phyloP scores from a whole-genome alignment of 2,113 vertebrate genomes.

The Psittacara wagleri region DNA sequence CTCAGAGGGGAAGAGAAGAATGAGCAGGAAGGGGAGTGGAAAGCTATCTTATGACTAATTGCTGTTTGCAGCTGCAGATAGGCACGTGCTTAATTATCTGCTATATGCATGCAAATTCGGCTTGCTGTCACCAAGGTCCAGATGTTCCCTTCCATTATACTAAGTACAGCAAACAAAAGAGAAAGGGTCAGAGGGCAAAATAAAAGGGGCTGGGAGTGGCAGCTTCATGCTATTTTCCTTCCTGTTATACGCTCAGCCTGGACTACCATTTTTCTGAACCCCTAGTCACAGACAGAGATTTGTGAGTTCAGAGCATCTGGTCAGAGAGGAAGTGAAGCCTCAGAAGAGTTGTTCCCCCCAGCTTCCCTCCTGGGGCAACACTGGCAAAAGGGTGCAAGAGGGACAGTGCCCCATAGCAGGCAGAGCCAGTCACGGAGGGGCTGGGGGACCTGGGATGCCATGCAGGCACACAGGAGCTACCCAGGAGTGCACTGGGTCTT shows the following conservation, averaged over 20 bases:
- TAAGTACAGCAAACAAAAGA: background rate
- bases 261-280: background rate
- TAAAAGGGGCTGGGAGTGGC: background rate
- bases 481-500: background rate
- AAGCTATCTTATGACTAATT: slow-evolving; percentile 58
- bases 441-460: fast-evolving
- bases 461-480: background rate
- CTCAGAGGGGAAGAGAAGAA: background rate
- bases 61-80: slow-evolving; percentile 59
- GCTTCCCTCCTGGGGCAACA: background rate
- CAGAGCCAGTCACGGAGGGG: background rate
- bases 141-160: slow-evolving; percentile 38
- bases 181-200: background rate
- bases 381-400: background rate
- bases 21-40: slow-evolving; percentile 25
- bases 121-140: slow-evolving; percentile 30
- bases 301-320: background rate
- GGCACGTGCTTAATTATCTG: slow-evolving; percentile 62
- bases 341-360: background rate
- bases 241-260: background rate
- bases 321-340: background rate
- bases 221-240: background rate
- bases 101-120: slow-evolving; percentile 40
- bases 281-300: fast-evolving
- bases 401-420: background rate